Percentiles rank a stretch among this genome's conserved stretches.
phyloP scores from a whole-genome alignment of 2,797 vertebrate species.

The Myripristis jacobus region DNA sequence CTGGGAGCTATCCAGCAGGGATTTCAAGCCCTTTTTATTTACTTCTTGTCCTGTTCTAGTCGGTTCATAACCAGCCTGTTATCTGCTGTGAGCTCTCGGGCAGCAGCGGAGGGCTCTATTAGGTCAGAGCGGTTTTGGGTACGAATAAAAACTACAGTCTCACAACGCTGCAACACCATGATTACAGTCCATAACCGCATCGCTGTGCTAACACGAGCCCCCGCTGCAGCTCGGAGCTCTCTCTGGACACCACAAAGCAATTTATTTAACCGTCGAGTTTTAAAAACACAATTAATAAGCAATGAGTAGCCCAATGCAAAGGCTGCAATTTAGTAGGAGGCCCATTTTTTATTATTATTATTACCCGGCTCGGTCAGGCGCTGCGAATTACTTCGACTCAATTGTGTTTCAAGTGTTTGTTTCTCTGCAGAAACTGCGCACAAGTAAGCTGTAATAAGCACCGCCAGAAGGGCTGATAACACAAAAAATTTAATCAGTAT shows the following conservation, averaged over 20 bases:
- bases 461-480: constrained; percentile 3
- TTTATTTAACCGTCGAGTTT: constrained; percentile 38
- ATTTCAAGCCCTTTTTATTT: constrained; percentile 24
- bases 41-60: constrained; percentile 15
- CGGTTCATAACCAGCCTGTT: constrained; percentile 32
- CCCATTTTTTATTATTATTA: constrained; percentile 14
- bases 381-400: constrained; percentile 39
- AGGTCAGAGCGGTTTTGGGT: constrained; percentile 34
- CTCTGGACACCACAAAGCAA: constrained; percentile 22
- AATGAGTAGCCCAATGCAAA: constrained; percentile 22
- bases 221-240: background rate
- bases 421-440: constrained; percentile 26
- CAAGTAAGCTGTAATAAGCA: constrained; percentile 27
- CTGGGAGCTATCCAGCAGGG: background rate
- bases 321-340: background rate
- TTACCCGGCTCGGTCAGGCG: constrained; percentile 1
- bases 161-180: background rate
- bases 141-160: constrained; percentile 10
- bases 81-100: background rate
- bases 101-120: constrained; percentile 11
- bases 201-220: background rate
- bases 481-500: constrained; percentile 14
- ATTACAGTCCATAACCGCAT: constrained; percentile 5
- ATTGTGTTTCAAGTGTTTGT: constrained; percentile 68
- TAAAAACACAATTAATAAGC: constrained; percentile 38